A percentile compares a stretch with the other conserved stretches of the same genome.
These are phyloP conservation scores for Theretra japonica DNA, from an alignment of 2,888 invertebrate genomes.

Conservation along the genomic window DNA sequence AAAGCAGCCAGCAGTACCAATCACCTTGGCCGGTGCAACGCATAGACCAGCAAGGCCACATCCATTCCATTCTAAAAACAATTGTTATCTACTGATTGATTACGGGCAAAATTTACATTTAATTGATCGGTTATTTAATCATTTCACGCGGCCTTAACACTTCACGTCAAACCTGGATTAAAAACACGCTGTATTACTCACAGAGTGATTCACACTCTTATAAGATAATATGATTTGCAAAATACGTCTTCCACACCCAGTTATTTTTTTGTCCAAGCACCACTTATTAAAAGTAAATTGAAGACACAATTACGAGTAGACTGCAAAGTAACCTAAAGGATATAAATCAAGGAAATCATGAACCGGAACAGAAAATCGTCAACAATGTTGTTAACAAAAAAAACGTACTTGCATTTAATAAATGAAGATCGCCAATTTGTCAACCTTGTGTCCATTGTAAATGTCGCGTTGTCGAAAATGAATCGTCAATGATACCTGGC, in stretches of 20 bases:
- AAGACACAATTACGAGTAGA: too few species aligned
- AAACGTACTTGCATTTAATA: conserved; percentile 34
- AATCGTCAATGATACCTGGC: conserved; percentile 17
- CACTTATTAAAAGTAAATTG: neutral
- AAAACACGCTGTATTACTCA: neutral
- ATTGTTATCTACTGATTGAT: conserved; percentile 55
- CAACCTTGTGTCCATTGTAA: conserved; percentile 49
- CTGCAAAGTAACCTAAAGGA: too few species aligned
- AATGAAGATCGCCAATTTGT: conserved; percentile 49
- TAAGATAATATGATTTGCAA: neutral
- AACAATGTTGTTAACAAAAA: conserved; percentile 12
- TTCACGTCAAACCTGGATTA: neutral
- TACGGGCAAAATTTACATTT: conserved; percentile 18
- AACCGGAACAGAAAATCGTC: conserved; percentile 39
- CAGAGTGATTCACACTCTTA: too few species aligned
- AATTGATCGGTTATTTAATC: conserved; percentile 31
- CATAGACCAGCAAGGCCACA: conserved; percentile 53
- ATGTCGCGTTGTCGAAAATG: conserved; percentile 43
- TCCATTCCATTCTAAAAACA: conserved; percentile 58
- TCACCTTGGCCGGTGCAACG: conserved; percentile 58
- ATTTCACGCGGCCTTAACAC: neutral
- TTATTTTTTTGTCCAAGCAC: neutral
- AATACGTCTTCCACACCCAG: neutral
- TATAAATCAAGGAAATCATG: conserved; percentile 45
- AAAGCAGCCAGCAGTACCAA: neutral